Conservation (phyloP, 2,113 vertebrate genomes). For the Arenaria interpres region DNA sequence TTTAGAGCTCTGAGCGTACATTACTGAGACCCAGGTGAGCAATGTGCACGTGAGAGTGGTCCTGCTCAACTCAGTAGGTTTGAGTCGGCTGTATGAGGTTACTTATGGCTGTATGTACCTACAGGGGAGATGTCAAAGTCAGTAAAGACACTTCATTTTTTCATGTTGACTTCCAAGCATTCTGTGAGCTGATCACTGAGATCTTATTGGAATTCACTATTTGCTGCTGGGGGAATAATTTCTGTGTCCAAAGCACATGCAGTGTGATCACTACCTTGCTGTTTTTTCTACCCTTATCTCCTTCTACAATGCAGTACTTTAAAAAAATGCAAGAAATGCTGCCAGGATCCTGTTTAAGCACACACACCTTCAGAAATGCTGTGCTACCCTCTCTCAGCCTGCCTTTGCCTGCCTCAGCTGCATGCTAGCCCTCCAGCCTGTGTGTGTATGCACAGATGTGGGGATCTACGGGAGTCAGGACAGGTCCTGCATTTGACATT, state of each 20-base stretch:
- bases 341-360: neutral
- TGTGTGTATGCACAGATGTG: neutral
- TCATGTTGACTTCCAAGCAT: neutral
- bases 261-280: neutral
- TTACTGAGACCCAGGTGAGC: neutral
- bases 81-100: neutral
- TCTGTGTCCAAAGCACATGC: neutral
- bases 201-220: neutral
- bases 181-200: neutral
- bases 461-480: neutral
- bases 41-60: neutral
- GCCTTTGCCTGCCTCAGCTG: neutral
- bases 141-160: neutral
- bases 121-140: neutral
- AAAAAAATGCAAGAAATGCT: neutral
- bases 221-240: neutral
- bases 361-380: neutral
- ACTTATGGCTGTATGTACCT: neutral
- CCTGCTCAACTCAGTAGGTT: neutral
- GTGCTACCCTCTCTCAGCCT: neutral
- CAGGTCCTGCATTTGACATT: neutral
- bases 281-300: neutral
- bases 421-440: neutral
- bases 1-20: neutral
- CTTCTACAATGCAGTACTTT: neutral